Base-by-base conservation (phyloP, 1,140 invertebrate genomes). In the Marisa cornuarietis region DNA sequence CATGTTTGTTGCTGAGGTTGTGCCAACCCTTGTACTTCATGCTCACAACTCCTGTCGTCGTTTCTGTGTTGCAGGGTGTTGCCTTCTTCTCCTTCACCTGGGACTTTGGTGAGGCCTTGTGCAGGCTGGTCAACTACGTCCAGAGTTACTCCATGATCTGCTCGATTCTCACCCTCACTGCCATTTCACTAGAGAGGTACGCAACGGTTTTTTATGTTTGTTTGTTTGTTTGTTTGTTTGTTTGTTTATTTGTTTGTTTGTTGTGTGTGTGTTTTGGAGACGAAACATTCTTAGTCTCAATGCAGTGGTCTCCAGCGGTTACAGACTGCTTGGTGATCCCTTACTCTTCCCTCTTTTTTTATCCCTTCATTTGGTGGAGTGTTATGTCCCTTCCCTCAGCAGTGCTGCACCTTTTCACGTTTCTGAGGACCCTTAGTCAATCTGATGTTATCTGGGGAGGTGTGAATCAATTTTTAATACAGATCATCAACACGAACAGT, bases 121-220 rank as follows among this genome's bases (percentile, higher is more conserved):
- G 95, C 90, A 95, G 95, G 90, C 90, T 92, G 73, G 93, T 95
- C 6, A 94, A 95, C 87, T 95, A 95, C 90, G 92, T 95, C 89
- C 95, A 95, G 88, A 94, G 93, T 85, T 93, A 95, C n/a, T 94
- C 94, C 16, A 93, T 94, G 72, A 94, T 95, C 77, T 95, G 94
- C 85, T 95, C 94, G 6, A 94, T 95, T 22, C 91, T 95, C n/a
- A 95, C 94, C 0, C 91, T 95, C 26, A 95, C 95, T 14, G 93
- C 93, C 49, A 95, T 95, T 91, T 95, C 94, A 81, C 91, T 95
- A 26, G 95, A 95, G 90, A 93, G 95, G 94, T 95, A 91, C 81
- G 79, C 80, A 1, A 68, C 3, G 73, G 11, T 16, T 31, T 10
- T 51, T 42, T 42, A 3, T 20, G 31, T 14, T 13, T 52, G n/a